These are phyloP conservation scores for Falco naumanni DNA, from an alignment of 2,797 vertebrate species.

Conservation along the genomic window DNA sequence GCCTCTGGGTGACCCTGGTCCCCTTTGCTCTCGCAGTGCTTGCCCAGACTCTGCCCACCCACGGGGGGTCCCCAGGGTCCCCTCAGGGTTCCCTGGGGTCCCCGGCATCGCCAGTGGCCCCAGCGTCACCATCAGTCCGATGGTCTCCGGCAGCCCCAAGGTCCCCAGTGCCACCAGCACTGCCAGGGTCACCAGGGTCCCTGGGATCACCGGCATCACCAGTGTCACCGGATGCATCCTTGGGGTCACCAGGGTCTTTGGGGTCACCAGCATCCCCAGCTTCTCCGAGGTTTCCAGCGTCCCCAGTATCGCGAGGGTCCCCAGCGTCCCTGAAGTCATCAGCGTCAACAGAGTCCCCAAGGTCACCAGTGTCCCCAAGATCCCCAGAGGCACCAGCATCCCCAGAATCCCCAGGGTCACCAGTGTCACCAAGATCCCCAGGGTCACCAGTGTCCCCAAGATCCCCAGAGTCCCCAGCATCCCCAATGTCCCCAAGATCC, in stretches of 20 bases:
- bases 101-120: background rate
- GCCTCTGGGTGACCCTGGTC: background rate
- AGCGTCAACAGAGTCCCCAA: background rate
- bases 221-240: background rate
- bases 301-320: background rate
- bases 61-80: background rate
- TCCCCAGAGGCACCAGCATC: background rate
- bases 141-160: background rate
- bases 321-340: background rate
- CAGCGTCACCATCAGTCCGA: background rate
- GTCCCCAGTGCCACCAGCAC: background rate
- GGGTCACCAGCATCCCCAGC: background rate
- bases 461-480: too few species aligned
- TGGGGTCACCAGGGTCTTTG: background rate
- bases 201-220: background rate
- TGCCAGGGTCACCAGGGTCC: background rate
- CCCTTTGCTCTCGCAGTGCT: slow-evolving; percentile 20
- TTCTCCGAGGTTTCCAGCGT: background rate
- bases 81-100: slow-evolving; percentile 13
- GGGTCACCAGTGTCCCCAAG: too few species aligned
- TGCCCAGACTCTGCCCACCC: background rate
- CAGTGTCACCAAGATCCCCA: background rate
- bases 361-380: background rate
- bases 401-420: background rate
- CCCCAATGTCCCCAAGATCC: too few species aligned